Percentiles rank a stretch among this genome's conserved stretches.
Conservation (phyloP, 1,140 invertebrate species). For the Phymastichus coffea region DNA sequence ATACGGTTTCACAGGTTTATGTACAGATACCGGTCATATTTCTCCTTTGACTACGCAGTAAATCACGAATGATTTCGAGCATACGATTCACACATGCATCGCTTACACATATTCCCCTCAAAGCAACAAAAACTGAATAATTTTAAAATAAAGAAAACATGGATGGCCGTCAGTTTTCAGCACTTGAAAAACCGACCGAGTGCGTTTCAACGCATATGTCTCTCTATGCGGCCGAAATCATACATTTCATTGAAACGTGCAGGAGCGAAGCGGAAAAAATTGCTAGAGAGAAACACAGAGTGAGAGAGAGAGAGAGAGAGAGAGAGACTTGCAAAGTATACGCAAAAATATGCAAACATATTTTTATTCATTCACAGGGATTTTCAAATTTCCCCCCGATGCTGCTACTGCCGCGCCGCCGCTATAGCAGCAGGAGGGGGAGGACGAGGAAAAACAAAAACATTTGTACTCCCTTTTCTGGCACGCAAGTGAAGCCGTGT, state of each 20-base stretch:
- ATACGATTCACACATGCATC: too few species aligned
- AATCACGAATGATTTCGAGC: too few species aligned
- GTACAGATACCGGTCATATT: too few species aligned
- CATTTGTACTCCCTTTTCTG: slow-evolving; percentile 10
- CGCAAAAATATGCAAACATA: slow-evolving; percentile 19
- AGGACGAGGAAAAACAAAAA: slow-evolving; percentile 19
- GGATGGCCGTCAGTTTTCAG: too few species aligned
- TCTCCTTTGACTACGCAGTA: too few species aligned
- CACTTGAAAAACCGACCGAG: background rate
- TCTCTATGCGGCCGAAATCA: background rate
- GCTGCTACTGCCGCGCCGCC: too few species aligned
- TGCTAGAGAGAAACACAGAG: background rate
- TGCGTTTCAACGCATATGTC: background rate
- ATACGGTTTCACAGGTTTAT: too few species aligned
- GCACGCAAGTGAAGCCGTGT: slow-evolving; percentile 4
- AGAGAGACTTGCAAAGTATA: background rate
- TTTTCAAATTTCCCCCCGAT: slow-evolving; percentile 10
- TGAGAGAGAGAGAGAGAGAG: slow-evolving; percentile 7
- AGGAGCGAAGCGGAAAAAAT: background rate
- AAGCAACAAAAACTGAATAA: too few species aligned
- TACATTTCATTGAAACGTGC: slow-evolving; percentile 4
- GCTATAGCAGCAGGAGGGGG: background rate
- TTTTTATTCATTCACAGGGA: slow-evolving; percentile 14
- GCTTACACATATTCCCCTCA: too few species aligned
- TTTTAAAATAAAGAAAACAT: too few species aligned